Conservation (phyloP, 2,888 invertebrate species). For the Volucella inflata region DNA sequence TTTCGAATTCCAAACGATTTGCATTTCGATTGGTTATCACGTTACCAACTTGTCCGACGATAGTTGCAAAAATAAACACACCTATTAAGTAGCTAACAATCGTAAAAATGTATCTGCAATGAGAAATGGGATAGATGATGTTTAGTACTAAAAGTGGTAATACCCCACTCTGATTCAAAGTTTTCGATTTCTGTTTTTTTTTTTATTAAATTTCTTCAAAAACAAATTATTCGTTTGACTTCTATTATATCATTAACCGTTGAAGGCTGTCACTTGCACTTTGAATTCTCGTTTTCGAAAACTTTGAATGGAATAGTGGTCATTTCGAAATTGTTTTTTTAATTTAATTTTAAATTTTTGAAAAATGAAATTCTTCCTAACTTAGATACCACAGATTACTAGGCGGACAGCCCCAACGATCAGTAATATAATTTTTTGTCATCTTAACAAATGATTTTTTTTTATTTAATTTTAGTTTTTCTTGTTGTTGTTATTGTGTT, state of each 20-base stretch:
- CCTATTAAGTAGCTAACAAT: constrained; percentile 98
- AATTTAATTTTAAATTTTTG: background rate
- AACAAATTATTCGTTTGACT: constrained; percentile 43
- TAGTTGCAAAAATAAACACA: constrained; percentile 98
- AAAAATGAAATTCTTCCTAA: constrained; percentile 7
- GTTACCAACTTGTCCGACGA: constrained; percentile 98
- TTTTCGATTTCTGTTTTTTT: constrained; percentile 53
- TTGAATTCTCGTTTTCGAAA: constrained; percentile 80
- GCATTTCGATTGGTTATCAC: constrained; percentile 99
- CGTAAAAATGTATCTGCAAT: constrained; percentile 96
- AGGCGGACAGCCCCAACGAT: constrained; percentile 83
- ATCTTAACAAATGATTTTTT: constrained; percentile 20
- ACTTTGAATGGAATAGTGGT: constrained; percentile 81
- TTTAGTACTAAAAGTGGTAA: background rate
- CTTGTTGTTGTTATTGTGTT: constrained; percentile 78
- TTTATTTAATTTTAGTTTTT: constrained; percentile 3
- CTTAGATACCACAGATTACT: constrained; percentile 73
- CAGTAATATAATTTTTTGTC: constrained; percentile 79
- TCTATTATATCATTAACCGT: constrained; percentile 80
- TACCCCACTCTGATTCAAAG: constrained; percentile 64
- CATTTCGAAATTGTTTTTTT: constrained; percentile 76
- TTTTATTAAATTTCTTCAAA: constrained; percentile 4
- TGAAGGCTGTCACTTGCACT: constrained; percentile 82
- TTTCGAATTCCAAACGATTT: constrained; percentile 96
- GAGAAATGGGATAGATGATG: constrained; percentile 21